Conservation (phyloP, 2,113 vertebrate genomes). For the Calyptomena viridis region DNA sequence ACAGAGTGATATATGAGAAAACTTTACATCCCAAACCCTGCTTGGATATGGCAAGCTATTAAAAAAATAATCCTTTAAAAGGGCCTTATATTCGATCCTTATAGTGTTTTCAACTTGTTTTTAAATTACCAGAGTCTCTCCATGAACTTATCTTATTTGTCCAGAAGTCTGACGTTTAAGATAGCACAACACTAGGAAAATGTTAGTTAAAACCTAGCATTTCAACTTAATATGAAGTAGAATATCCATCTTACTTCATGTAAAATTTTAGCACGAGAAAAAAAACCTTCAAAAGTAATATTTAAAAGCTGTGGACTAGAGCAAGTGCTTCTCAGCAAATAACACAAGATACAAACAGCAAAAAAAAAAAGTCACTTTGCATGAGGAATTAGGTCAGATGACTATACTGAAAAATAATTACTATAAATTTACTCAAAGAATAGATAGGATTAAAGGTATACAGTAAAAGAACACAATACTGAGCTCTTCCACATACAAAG, state of each 20-base stretch:
- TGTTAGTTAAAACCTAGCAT: neutral
- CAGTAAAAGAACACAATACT: neutral
- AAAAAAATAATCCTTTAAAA: neutral
- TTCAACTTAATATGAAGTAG: neutral
- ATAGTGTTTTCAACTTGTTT: neutral
- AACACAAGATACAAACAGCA: neutral
- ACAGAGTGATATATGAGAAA: neutral
- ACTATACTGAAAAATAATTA: neutral
- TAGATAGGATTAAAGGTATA: neutral
- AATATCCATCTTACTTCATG: neutral
- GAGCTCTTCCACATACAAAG: neutral
- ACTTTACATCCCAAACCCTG: neutral
- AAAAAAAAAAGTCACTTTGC: neutral
- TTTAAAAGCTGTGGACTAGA: neutral
- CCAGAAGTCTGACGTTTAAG: neutral
- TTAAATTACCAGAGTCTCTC: neutral
- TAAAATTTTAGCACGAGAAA: neutral
- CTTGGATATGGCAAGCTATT: neutral
- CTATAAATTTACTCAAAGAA: neutral
- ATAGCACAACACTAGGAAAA: neutral
- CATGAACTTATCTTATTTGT: neutral
- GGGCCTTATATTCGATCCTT: neutral
- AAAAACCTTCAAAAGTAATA: neutral
- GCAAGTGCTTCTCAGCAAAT: neutral
- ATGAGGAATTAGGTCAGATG: neutral